Evolutionary conservation across 2,888 invertebrate species (phyloP), one percentile per base, ranked within the genome.

Genomic region (Idaea dimidiata): DNA sequence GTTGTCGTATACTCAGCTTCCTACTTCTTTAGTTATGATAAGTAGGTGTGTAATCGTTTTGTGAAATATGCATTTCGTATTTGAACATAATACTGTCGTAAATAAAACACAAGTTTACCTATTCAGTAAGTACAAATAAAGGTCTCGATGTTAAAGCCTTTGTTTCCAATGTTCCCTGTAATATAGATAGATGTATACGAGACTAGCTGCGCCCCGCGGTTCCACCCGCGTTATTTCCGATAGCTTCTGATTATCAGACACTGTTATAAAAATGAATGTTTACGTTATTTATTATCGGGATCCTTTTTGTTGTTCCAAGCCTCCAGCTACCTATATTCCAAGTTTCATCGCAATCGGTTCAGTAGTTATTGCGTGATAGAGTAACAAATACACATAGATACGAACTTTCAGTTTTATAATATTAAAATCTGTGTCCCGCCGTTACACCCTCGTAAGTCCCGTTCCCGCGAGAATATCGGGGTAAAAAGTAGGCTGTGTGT

Each of bases 241-340:
- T 43, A 8, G 1, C 43, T 43, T 24, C 57, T 61, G 56, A 24
- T 43, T 8, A 43, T 43, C 43, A 14, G 7, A 33, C 7, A 6
- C 33, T 33, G 33, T 33, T 33, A 59, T 62, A 59, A 66, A 60
- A 24, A 24, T 56, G 5, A 24, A 24, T 24, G 24, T 24, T 24
- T 24, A 24, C 24, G 5, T 43, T 8, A 43, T 43, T 43, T 43
- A 10, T n/a, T n/a, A n/a, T n/a, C n/a, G n/a, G n/a, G n/a, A n/a
- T n/a, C n/a, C n/a, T n/a, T n/a, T n/a, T n/a, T n/a, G n/a, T n/a
- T n/a, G n/a, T n/a, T n/a, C n/a, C n/a, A n/a, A n/a, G n/a, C n/a
- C n/a, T n/a, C n/a, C n/a, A n/a, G n/a, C n/a, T n/a, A n/a, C n/a
- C n/a, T n/a, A n/a, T n/a, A n/a, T n/a, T n/a, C n/a, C n/a, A n/a